A percentile compares a stretch with the other conserved stretches of the same genome.
Conservation (phyloP, 1,140 invertebrate genomes). For the Neotoxoptera formosana region DNA sequence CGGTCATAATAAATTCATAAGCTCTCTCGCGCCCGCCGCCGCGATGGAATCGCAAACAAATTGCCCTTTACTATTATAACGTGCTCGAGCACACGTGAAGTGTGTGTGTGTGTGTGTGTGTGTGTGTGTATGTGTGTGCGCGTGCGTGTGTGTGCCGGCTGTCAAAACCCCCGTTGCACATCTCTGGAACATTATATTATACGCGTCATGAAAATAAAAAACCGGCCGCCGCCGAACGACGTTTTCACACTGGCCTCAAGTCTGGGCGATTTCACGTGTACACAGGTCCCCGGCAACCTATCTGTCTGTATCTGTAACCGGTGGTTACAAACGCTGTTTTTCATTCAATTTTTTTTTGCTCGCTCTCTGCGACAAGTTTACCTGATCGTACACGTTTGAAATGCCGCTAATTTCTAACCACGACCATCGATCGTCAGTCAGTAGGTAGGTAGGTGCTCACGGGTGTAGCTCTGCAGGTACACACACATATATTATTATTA, state of each 20-base stretch:
- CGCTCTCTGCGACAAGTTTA: background rate
- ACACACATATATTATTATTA: background rate
- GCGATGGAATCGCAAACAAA: constrained; percentile 54
- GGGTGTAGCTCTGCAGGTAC: no score
- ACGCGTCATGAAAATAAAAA: background rate
- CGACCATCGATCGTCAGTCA: background rate
- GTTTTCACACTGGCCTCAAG: background rate
- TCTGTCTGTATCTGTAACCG: background rate
- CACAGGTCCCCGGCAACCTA: background rate
- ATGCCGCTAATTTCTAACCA: background rate
- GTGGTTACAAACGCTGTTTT: background rate
- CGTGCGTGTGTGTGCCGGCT: background rate
- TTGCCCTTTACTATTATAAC: constrained; percentile 45
- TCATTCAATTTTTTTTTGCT: background rate
- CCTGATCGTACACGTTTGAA: background rate
- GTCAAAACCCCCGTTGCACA: constrained; percentile 12
- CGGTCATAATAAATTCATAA: constrained; percentile 58
- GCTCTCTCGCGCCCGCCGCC: background rate
- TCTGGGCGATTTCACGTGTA: background rate
- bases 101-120: background rate
- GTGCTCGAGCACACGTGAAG: background rate
- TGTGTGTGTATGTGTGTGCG: background rate
- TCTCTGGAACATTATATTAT: constrained; percentile 29
- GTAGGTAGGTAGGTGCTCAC: background rate
- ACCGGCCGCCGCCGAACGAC: background rate